phyloP scores from a whole-genome alignment of 2,797 vertebrate genomes.

The Bucorvus abyssinicus region DNA sequence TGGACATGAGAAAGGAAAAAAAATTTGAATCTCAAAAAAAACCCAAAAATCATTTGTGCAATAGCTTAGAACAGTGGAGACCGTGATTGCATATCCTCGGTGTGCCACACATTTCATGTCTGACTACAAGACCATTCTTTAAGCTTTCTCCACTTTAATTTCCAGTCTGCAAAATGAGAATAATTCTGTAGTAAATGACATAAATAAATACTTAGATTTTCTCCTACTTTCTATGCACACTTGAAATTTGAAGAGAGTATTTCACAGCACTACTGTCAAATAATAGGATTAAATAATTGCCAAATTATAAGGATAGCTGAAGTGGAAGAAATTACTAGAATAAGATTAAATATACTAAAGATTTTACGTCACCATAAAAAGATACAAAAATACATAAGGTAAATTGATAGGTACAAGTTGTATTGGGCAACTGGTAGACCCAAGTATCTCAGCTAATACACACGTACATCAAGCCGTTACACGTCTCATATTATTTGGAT shows the following conservation, averaged over 20 bases:
- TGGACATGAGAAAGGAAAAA: neutral
- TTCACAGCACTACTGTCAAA: neutral
- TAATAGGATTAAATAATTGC: neutral
- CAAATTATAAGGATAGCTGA: neutral
- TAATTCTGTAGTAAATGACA: neutral
- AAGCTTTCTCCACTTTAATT: neutral
- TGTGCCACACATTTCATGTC: neutral
- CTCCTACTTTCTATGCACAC: neutral
- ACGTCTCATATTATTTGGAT: neutral
- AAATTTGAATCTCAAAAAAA: neutral
- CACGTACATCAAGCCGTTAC: accelerated
- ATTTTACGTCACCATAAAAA: neutral
- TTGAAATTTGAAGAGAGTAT: neutral
- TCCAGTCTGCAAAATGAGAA: neutral
- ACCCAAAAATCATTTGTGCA: neutral
- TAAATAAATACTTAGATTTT: neutral
- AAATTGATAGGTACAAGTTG: neutral
- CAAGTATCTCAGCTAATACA: neutral
- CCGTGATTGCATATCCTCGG: neutral
- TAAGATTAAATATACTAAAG: neutral
- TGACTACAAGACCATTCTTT: neutral
- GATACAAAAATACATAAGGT: neutral
- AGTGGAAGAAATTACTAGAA: neutral
- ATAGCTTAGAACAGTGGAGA: neutral
- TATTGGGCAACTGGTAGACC: neutral